A percentile compares a stretch with the other conserved stretches of the same genome.
These are phyloP conservation scores for Caerostris darwini DNA, from an alignment of 1,140 invertebrate species.

Conservation along the genomic window DNA sequence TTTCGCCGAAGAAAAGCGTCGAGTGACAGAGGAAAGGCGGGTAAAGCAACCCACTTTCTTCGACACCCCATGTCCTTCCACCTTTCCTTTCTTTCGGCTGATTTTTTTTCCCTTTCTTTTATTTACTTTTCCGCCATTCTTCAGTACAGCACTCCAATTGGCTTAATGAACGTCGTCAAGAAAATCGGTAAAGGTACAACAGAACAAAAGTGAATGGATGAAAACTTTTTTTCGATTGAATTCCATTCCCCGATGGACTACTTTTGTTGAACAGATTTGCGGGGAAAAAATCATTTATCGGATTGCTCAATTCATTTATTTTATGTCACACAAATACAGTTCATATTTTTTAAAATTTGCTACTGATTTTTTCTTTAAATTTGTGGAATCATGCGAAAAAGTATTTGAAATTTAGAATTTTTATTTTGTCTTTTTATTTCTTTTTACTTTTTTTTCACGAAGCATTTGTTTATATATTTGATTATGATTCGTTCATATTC, in stretches of 20 bases:
- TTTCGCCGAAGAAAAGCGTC: conserved; percentile 6
- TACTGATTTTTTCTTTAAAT: too few relatives aligned
- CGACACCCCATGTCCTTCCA: neutral
- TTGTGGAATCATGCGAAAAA: too few relatives aligned
- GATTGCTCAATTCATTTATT: too few relatives aligned
- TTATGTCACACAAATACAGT: too few relatives aligned
- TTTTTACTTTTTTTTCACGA: too few relatives aligned
- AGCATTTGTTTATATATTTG: too few relatives aligned
- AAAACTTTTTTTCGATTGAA: neutral
- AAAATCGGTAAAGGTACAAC: neutral
- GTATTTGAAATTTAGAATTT: too few relatives aligned
- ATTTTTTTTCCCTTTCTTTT: neutral
- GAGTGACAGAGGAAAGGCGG: conserved; percentile 12
- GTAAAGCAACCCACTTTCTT: conserved; percentile 22
- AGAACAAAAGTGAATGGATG: neutral
- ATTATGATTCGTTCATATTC: too few relatives aligned
- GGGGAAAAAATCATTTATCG: neutral
- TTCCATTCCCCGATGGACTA: neutral
- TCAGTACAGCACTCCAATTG: neutral
- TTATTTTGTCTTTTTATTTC: too few relatives aligned
- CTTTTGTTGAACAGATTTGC: neutral
- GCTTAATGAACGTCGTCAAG: neutral
- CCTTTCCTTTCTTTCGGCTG: conserved; percentile 3
- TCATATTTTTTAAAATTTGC: too few relatives aligned
- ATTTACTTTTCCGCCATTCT: neutral